Conservation (phyloP, 2,888 invertebrate species). For the Drosophila formosana region DNA sequence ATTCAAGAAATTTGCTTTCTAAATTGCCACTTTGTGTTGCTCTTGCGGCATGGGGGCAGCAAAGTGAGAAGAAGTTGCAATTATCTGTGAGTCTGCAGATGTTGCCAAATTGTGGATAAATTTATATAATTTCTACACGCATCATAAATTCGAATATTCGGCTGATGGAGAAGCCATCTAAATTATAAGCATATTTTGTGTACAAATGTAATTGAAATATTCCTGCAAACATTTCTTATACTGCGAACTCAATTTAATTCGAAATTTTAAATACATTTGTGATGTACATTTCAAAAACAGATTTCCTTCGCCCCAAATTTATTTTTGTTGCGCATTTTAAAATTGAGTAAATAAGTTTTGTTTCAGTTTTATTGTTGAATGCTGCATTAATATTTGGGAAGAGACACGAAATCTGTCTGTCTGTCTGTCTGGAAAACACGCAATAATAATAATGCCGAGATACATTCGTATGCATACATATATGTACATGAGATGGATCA, state of each 20-base stretch:
- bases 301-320: not conserved
- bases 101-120: not conserved
- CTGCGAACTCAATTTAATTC: too few species aligned
- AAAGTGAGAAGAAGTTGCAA: not conserved
- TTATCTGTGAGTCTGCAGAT: not conserved
- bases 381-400: not conserved
- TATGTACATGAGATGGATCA: not conserved
- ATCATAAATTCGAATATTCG: too few species aligned
- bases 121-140: too few species aligned
- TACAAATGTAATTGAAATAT: too few species aligned
- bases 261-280: not conserved
- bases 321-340: not conserved
- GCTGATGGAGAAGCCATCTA: too few species aligned
- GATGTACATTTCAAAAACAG: not conserved
- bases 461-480: not conserved
- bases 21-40: constrained; percentile 1
- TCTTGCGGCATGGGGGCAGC: not conserved
- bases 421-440: not conserved
- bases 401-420: not conserved
- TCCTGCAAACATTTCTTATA: too few species aligned
- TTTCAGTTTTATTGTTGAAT: not conserved
- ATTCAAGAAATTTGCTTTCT: constrained; percentile 4
- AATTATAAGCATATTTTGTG: too few species aligned
- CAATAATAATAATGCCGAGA: not conserved
- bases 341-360: constrained; percentile 1